Base-by-base conservation (phyloP, 2,113 vertebrate genomes). In the Zeus faber region DNA sequence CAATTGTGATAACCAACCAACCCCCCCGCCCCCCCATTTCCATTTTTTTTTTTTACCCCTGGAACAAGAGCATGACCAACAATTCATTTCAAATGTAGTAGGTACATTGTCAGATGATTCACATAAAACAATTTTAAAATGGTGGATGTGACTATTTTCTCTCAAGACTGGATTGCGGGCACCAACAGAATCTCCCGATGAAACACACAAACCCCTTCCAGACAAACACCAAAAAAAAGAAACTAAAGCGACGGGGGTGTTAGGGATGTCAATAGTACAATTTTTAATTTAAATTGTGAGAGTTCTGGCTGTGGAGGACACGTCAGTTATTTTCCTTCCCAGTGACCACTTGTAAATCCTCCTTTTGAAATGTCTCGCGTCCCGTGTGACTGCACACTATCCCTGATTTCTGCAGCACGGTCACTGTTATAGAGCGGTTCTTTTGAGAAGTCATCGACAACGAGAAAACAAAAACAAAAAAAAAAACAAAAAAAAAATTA, bases 331-430 rank as follows among this genome's bases (percentile, higher is more conserved):
- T 79, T 21, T 75, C 66, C 67, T 77, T 76, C 76, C 79, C 77
- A 85, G 81, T 83, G 81, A 79, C 73, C 82, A n/a, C n/a, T 75
- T 72, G 79, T 74, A 78, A 61, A 55, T 66, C 80, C 78, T 73
- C 84, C 80, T 70, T 81, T 53, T 67, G 67, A 83, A 80, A 82
- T 76, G 81, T 81, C 69, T 85, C 70, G 17, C 82, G 81, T 81
- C 75, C 76, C 16, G 77, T 83, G 81, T 85, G 85, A 78, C 74
- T 76, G 79, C 82, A 82, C 79, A 82, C 82, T 77, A 80, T 86
- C 86, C 86, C 86, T 85, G 86, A 88, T 87, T 83, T 85, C 79
- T 83, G 81, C 84, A 85, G 84, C 75, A 77, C 79, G 81, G 79
- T 85, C 85, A 84, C 80, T 81, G 81, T 82, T 79, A 52, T 25